These are phyloP conservation scores for Melanerpes aurifrons DNA, from an alignment of 2,113 vertebrate genomes.

Conservation along the genomic window DNA sequence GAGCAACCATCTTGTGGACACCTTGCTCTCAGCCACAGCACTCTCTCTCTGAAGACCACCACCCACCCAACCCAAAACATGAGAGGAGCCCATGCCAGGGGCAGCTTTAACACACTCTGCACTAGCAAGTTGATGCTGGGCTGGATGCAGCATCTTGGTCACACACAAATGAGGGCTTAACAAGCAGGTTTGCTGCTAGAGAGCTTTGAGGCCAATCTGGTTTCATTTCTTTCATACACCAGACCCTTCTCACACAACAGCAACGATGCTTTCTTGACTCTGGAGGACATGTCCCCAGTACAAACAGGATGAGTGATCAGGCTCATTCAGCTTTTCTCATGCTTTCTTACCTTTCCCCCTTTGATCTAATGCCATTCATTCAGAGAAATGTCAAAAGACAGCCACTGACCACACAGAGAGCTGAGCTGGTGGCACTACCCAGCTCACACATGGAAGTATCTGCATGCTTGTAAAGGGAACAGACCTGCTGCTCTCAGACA, in stretches of 20 bases:
- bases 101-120: not conserved
- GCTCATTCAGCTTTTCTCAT: not conserved
- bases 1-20: not conserved
- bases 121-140: not conserved
- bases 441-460: not conserved
- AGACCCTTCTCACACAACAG: not conserved
- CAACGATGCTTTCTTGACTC: not conserved
- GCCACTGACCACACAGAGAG: not conserved
- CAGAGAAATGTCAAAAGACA: not conserved
- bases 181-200: not conserved
- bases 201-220: not conserved
- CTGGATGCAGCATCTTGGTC: not conserved
- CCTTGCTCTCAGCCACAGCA: not conserved
- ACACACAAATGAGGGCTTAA: not conserved
- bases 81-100: not conserved
- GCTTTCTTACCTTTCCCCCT: not conserved
- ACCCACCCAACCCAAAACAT: not conserved
- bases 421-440: not conserved
- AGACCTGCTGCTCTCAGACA: not conserved
- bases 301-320: not conserved
- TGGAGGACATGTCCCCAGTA: too few relatives aligned
- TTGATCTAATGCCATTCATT: not conserved
- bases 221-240: not conserved
- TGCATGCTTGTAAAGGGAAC: accelerated
- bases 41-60: not conserved